A percentile compares a stretch with the other conserved stretches of the same genome.
phyloP scores from a whole-genome alignment of 2,888 invertebrate species.

The Camponotus fellah region DNA sequence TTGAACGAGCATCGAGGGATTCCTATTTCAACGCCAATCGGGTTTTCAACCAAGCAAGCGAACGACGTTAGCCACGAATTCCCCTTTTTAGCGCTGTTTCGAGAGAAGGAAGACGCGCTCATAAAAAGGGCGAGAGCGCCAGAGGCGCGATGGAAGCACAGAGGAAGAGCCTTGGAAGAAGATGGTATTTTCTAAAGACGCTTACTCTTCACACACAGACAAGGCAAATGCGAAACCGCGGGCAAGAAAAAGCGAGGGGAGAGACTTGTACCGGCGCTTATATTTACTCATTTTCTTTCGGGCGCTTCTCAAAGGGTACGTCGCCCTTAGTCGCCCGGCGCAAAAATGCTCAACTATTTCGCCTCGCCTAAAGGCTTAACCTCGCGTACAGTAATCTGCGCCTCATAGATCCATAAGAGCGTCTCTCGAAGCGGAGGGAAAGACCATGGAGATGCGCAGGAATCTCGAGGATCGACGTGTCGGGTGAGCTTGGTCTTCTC shows the following conservation, averaged over 20 bases:
- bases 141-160: constrained; percentile 50
- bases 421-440: constrained; percentile 3
- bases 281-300: constrained; percentile 77
- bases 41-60: constrained; percentile 60
- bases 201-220: constrained; percentile 67
- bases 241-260: constrained; percentile 54
- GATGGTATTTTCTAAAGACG: constrained; percentile 74
- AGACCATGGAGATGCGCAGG: not conserved
- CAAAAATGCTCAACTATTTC: constrained; percentile 75
- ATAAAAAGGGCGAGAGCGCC: constrained; percentile 52
- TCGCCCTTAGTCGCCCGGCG: constrained; percentile 67
- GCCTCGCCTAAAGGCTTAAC: constrained; percentile 72
- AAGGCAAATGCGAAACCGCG: constrained; percentile 68
- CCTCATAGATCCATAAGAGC: constrained; percentile 8
- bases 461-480: constrained; percentile 15
- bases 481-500: not conserved
- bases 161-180: constrained; percentile 31
- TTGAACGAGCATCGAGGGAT: constrained; percentile 51
- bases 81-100: constrained; percentile 52
- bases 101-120: constrained; percentile 43
- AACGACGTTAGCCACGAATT: constrained; percentile 59
- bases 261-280: constrained; percentile 58
- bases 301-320: constrained; percentile 68
- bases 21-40: constrained; percentile 54
- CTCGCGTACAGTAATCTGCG: constrained; percentile 63